Evolutionary conservation across 2,113 vertebrate genomes (phyloP).

Genomic region (Tricholaema leucomelas): DNA sequence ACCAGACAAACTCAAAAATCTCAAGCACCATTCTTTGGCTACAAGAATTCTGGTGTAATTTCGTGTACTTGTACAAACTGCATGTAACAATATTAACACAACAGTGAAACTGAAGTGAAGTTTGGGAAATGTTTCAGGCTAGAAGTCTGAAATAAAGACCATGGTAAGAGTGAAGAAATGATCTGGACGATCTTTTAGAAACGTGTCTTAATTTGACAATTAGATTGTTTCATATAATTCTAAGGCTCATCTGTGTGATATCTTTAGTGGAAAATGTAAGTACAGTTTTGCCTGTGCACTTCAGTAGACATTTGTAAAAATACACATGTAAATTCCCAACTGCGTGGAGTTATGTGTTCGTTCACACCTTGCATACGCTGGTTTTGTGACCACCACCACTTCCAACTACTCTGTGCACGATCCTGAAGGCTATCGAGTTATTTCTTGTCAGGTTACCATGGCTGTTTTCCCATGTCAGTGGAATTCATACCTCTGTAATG

Average conservation of each 20-base stretch:
- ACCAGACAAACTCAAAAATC: background rate
- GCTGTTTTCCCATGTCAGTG: background rate
- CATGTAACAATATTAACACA: background rate
- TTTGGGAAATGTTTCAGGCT: background rate
- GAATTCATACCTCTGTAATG: background rate
- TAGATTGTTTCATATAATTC: background rate
- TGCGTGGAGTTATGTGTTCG: background rate
- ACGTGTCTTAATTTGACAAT: background rate
- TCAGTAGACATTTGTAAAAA: background rate
- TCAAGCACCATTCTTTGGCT: background rate
- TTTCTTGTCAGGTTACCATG: background rate
- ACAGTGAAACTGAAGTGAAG: background rate
- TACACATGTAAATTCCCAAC: background rate
- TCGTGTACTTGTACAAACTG: background rate
- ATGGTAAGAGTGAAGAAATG: background rate
- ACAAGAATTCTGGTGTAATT: background rate
- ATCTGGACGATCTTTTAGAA: background rate
- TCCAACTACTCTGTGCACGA: background rate
- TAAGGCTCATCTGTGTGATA: background rate
- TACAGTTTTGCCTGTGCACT: background rate
- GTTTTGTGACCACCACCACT: background rate
- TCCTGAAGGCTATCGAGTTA: background rate
- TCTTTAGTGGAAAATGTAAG: background rate
- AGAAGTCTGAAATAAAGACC: background rate
- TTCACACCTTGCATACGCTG: background rate